Evolutionary conservation across 2,113 vertebrate species (phyloP).

Genomic region (Trichechus manatus): DNA sequence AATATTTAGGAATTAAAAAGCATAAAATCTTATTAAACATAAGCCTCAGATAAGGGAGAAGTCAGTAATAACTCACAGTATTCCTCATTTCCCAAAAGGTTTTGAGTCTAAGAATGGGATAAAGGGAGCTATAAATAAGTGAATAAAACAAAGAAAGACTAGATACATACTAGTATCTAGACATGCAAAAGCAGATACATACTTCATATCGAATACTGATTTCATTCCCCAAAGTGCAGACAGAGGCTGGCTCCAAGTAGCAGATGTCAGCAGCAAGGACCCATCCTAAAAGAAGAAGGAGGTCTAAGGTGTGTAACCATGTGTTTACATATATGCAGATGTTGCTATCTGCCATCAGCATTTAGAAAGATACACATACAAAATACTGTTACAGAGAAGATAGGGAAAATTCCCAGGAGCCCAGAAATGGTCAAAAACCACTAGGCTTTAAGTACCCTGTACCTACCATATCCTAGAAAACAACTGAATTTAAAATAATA

Average conservation of each 20-base stretch:
- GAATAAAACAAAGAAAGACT: constrained; percentile 20
- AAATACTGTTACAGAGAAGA: not conserved
- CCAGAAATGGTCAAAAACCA: constrained; percentile 37
- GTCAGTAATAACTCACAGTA: not conserved
- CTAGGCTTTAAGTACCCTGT: not conserved
- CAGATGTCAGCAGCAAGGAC: constrained; percentile 96
- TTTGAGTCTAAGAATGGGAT: constrained; percentile 23
- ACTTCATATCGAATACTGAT: constrained; percentile 99
- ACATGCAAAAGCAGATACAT: constrained; percentile 83
- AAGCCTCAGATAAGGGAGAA: not conserved
- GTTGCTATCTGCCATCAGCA: not conserved
- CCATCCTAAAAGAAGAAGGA: constrained; percentile 91
- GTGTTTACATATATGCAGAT: not conserved
- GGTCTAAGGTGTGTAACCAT: not conserved
- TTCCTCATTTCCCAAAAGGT: constrained; percentile 42
- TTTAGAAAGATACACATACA: constrained; percentile 38
- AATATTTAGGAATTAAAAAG: constrained; percentile 49
- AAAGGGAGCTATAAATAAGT: not conserved
- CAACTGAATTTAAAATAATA: not conserved
- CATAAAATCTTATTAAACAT: constrained; percentile 36
- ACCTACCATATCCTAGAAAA: not conserved
- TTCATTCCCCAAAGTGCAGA: constrained; percentile 99
- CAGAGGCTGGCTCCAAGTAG: constrained; percentile 97
- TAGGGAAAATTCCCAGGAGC: not conserved
- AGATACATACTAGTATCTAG: not conserved